Percentiles rank a stretch among this genome's conserved stretches.
These are phyloP conservation scores for Buceros bicornis DNA, from an alignment of 2,797 vertebrate species.

Conservation along the genomic window DNA sequence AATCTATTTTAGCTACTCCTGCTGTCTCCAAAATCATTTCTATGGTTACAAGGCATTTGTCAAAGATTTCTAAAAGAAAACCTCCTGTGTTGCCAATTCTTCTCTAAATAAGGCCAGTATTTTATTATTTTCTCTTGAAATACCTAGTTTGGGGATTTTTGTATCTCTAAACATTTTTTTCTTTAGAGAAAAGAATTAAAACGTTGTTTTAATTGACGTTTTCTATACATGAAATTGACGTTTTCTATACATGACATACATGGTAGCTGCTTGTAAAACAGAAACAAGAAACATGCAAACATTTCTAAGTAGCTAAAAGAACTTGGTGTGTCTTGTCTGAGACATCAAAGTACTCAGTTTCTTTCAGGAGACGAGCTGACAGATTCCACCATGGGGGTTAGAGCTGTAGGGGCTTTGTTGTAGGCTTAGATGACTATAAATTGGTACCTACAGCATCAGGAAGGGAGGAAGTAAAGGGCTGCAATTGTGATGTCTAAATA, in stretches of 20 bases:
- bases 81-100: slow-evolving; percentile 14
- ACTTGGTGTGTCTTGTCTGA: neutral
- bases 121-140: slow-evolving; percentile 30
- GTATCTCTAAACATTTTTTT: neutral
- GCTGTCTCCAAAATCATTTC: slow-evolving; percentile 80
- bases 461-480: neutral
- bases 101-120: slow-evolving; percentile 51
- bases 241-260: neutral
- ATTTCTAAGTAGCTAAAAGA: neutral
- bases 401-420: neutral
- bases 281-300: neutral
- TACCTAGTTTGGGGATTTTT: neutral
- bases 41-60: slow-evolving; percentile 78
- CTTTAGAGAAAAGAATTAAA: neutral
- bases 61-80: slow-evolving; percentile 73
- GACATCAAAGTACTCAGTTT: neutral
- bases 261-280: neutral
- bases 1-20: slow-evolving; percentile 80
- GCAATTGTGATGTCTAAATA: neutral
- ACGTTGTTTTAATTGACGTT: neutral
- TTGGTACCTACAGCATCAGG: neutral
- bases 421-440: neutral
- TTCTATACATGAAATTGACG: neutral
- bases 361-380: neutral
- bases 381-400: neutral